Evolutionary conservation across 2,113 vertebrate species (phyloP).

Genomic region (Pelodiscus sinensis): DNA sequence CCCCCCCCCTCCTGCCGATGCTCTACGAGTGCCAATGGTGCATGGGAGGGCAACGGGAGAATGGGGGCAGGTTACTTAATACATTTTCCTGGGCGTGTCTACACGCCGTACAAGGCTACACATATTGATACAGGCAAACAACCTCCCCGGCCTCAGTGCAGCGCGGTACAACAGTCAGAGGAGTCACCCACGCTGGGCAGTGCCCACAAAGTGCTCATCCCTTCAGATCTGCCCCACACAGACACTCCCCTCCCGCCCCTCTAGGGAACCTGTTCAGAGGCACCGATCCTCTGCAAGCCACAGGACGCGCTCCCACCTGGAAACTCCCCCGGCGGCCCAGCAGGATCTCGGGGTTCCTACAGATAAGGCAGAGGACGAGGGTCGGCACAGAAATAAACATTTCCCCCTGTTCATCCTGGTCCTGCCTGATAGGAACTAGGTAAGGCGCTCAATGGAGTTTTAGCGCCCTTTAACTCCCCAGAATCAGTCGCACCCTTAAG

Average conservation of each 20-base stretch:
- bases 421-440: neutral
- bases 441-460: neutral
- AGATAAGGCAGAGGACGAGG: neutral
- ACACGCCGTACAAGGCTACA: accelerated
- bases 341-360: neutral
- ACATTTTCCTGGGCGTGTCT: neutral
- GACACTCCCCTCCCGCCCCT: neutral
- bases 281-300: neutral
- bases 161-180: neutral
- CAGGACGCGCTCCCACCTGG: neutral
- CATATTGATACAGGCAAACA: neutral
- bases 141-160: neutral
- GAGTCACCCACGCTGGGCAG: neutral
- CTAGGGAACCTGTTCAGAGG: neutral
- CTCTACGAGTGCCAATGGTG: neutral
- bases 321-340: neutral
- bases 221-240: accelerated
- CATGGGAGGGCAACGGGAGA: neutral
- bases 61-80: neutral
- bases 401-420: neutral
- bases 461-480: neutral
- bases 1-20: neutral
- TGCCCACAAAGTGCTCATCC: neutral
- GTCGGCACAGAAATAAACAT: neutral
- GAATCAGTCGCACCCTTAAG: neutral